Conservation (phyloP, 2,113 vertebrate genomes). For the Phrynosoma platyrhinos region DNA sequence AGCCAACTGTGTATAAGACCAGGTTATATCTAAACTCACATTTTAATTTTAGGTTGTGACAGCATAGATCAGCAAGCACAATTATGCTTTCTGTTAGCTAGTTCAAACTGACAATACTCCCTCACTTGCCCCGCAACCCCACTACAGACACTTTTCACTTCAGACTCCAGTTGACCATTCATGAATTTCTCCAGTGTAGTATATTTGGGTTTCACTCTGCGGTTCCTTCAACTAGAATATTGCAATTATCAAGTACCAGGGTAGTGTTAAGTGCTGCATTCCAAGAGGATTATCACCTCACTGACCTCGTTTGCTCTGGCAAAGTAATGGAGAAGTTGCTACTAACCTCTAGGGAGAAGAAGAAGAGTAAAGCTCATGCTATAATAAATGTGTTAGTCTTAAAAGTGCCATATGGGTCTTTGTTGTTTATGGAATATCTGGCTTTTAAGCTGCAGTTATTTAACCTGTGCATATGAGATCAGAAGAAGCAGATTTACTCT, state of each 20-base stretch:
- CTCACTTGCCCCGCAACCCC: not conserved
- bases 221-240: constrained; percentile 20
- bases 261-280: constrained; percentile 18
- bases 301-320: constrained; percentile 22
- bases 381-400: not conserved
- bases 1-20: too few species aligned
- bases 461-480: not conserved
- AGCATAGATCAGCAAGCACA: not conserved
- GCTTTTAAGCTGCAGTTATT: not conserved
- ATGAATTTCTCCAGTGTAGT: not conserved
- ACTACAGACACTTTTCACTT: not conserved
- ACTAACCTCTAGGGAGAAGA: not conserved
- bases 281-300: not conserved
- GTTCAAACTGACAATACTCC: not conserved
- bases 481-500: not conserved
- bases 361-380: not conserved
- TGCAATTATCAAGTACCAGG: not conserved
- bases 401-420: not conserved
- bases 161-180: constrained; percentile 1
- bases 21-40: not conserved
- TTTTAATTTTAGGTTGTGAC: not conserved
- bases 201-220: not conserved
- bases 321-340: not conserved
- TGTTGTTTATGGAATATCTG: constrained; percentile 12
- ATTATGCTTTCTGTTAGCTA: not conserved